Evolutionary conservation across 1,140 invertebrate genomes (phyloP), one percentile per base, ranked within the genome.

Genomic region (Hypothenemus hampei): DNA sequence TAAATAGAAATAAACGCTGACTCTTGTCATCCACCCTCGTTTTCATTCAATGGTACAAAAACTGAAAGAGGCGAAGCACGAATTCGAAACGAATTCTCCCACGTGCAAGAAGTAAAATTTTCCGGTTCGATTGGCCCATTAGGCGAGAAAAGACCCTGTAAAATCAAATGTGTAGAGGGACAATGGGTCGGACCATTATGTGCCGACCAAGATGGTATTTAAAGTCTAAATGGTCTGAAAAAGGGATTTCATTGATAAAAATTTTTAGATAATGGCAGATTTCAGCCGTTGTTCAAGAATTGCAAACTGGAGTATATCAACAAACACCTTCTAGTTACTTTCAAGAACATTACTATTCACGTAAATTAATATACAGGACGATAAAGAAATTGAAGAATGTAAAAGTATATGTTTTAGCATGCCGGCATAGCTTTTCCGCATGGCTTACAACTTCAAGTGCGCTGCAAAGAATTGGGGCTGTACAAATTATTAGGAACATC

Each of bases 101-200:
- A 66, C 24, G 70, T 81, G 1, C 71, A 75, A 11, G 79, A 81
- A 62, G 78, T 81, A 20, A 77, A 78, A 60, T 89, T 89, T 71
- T 78, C 83, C 10, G 85, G 82, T 5, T 69, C 83, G 41, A 78
- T 86, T 60, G 80, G 81, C 13, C 80, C 82, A 15, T 66, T 82
- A 52, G 79, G 82, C 51, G 82, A 85, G 67, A 75, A 78, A 48
- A 70, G 84, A 15, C 76, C 87, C 2, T 89, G 87, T 69, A 89
- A 89, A 69, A 86, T 89, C 45, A 87, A 87, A 70, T 89, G 86
- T 63, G 80, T 89, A 35, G 83, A 83, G 61, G 86, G 85, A 33
- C 81, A 85, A 63, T 89, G 87, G 87, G 82, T 87, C 31, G 86
- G 87, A 10, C 87, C 87, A 18, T 67, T 85, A 15, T 86, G 83